These are phyloP conservation scores for Trissolcus japonicus DNA, from an alignment of 2,888 invertebrate species.

Conservation along the genomic window DNA sequence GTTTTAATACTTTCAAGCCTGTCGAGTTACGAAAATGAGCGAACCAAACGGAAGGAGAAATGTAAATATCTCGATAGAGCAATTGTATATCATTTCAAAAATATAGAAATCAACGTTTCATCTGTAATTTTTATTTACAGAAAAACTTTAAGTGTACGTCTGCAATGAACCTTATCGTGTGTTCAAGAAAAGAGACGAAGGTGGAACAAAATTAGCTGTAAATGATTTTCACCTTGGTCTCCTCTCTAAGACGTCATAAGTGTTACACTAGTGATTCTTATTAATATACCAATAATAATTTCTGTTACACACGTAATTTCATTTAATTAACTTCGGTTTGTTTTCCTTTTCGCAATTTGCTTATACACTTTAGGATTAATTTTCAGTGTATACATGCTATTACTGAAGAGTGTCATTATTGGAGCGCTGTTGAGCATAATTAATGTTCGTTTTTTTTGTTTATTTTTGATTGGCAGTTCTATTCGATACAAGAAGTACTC, in stretches of 20 bases:
- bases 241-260: conserved; percentile 14
- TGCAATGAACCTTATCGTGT: conserved; percentile 27
- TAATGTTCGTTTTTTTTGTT: conserved; percentile 61
- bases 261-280: conserved; percentile 32
- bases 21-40: conserved; percentile 20
- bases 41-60: conserved; percentile 15
- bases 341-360: conserved; percentile 5
- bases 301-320: conserved; percentile 34
- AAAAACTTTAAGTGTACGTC: conserved; percentile 22
- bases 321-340: conserved; percentile 8
- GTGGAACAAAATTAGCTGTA: no score
- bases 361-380: conserved; percentile 21
- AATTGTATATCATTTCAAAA: conserved; percentile 47
- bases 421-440: conserved; percentile 68
- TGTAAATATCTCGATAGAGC: conserved; percentile 30
- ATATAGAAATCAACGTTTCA: conserved; percentile 49
- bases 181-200: not conserved
- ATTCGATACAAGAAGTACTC: conserved; percentile 61
- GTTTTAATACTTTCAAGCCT: conserved; percentile 39
- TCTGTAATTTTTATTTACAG: conserved; percentile 46
- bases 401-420: conserved; percentile 54
- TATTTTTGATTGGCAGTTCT: conserved; percentile 71
- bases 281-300: conserved; percentile 30
- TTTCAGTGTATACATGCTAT: conserved; percentile 41
- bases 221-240: no score